Conservation (phyloP, 2,797 vertebrate species). For the Leptatherina wallacei region DNA sequence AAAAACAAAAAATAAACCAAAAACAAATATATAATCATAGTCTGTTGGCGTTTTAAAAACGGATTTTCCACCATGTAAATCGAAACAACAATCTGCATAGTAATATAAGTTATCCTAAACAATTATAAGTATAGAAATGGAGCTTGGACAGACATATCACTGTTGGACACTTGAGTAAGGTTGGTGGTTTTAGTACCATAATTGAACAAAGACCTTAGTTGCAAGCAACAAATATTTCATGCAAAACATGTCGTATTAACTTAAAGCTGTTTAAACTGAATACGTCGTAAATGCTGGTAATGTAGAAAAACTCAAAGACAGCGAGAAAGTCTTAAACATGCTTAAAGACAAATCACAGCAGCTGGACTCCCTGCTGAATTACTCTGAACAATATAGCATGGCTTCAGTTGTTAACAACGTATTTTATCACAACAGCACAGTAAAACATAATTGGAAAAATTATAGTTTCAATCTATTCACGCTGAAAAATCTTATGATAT, state of each 20-base stretch:
- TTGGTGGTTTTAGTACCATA: not conserved
- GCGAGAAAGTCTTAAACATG: not conserved
- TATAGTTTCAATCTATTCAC: not conserved
- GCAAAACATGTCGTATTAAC: not conserved
- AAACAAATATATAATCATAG: no score
- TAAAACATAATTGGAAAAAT: not conserved
- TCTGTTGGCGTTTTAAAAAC: no score
- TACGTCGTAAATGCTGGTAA: not conserved
- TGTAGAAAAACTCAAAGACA: not conserved
- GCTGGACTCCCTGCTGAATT: slow-evolving; percentile 40
- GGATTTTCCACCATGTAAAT: no score
- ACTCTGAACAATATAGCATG: slow-evolving; percentile 2
- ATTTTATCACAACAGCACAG: not conserved
- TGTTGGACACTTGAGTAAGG: no score
- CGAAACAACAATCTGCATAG: not conserved
- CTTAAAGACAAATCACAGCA: slow-evolving; percentile 55
- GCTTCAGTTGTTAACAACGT: not conserved
- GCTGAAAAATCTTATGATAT: not conserved
- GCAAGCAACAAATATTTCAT: not conserved
- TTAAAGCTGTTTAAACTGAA: not conserved
- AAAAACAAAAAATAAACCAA: no score
- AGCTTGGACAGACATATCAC: no score
- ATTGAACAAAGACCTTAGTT: not conserved
- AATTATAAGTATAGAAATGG: not conserved
- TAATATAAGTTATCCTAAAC: no score